Evolutionary conservation across 2,888 invertebrate genomes (phyloP).

Genomic region (Volucella inflata): DNA sequence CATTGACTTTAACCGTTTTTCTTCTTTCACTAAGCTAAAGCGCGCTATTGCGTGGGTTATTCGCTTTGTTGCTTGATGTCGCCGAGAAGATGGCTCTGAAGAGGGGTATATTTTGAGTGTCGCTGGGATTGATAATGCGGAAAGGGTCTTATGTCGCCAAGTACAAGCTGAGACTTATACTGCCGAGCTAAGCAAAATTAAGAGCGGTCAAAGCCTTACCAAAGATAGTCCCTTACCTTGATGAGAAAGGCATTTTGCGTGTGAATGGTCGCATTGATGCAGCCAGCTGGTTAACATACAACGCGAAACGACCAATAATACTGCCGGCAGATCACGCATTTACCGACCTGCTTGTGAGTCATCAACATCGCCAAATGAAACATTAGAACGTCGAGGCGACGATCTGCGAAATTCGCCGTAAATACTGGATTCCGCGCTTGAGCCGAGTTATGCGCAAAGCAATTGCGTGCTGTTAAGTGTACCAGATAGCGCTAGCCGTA

Average conservation of each 20-base stretch:
- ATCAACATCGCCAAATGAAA: conserved; percentile 25
- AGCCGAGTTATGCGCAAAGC: too few species aligned
- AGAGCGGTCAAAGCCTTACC: too few species aligned
- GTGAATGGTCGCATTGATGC: too few species aligned
- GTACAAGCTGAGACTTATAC: neutral
- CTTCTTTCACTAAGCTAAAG: too few species aligned
- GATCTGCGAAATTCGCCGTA: conserved; percentile 26
- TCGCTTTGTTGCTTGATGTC: neutral
- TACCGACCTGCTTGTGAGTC: neutral
- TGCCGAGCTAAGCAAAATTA: neutral
- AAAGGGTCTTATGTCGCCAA: neutral
- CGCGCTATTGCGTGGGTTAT: neutral
- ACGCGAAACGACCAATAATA: conserved; percentile 19
- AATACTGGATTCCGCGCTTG: conserved; percentile 18
- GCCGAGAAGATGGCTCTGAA: neutral
- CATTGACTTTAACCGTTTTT: too few species aligned
- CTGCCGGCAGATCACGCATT: conserved; percentile 20
- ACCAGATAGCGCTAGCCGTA: neutral
- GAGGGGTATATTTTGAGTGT: neutral
- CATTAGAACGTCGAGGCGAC: conserved; percentile 31
- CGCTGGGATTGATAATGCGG: neutral
- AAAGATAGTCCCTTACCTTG: too few species aligned
- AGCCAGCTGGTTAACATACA: neutral
- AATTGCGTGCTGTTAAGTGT: too few species aligned
- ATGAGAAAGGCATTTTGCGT: too few species aligned